Evolutionary conservation across 2,797 vertebrate genomes (phyloP), one percentile per base, ranked within the genome.

Genomic region (Enoplosus armatus): DNA sequence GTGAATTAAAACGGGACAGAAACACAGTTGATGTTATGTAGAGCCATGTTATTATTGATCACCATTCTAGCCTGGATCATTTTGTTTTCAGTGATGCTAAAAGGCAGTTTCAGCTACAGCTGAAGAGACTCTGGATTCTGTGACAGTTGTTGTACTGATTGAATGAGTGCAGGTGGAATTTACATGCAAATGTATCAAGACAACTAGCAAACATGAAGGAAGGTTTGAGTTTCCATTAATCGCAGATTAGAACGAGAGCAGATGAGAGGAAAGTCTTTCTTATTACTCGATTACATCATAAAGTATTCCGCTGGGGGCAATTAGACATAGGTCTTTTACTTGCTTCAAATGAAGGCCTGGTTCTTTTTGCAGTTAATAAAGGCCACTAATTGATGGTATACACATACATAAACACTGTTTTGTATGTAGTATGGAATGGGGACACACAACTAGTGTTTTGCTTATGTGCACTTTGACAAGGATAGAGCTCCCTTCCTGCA

Each of bases 1-100:
- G 35, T 77, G 72, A 80, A 75, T 77, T 56, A 78, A 80, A 87
- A 72, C 61, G 26, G 43, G 51, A 83, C 68, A 45, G 54, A 75
- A 75, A 81, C 56, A 53, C 29, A 59, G 69, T 5, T 39, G 65
- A 29, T n/a, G 53, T 62, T 45, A 33, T 31, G 41, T 47, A 58
- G 24, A 71, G 62, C 20, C 63, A 8, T 72, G 47, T 35, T 47
- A 10, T 74, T 74, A 58, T 61, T 79, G 59, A 85, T 85, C 11
- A 61, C 26, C 14, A 22, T 26, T 61, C 12, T 43, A 7, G 26
- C 11, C 37, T 54, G 22, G 37, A 8, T 75, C 35, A 11, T 45
- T 71, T 69, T 59, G 39, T 72, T 76, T 67, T 80, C 4, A n/a
- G 14, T 43, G n/a, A 55, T 7, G 56, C 33, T 80, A 45, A 84